Evolutionary conservation across 2,888 invertebrate genomes (phyloP).

Genomic region (Anthophora plumipes): DNA sequence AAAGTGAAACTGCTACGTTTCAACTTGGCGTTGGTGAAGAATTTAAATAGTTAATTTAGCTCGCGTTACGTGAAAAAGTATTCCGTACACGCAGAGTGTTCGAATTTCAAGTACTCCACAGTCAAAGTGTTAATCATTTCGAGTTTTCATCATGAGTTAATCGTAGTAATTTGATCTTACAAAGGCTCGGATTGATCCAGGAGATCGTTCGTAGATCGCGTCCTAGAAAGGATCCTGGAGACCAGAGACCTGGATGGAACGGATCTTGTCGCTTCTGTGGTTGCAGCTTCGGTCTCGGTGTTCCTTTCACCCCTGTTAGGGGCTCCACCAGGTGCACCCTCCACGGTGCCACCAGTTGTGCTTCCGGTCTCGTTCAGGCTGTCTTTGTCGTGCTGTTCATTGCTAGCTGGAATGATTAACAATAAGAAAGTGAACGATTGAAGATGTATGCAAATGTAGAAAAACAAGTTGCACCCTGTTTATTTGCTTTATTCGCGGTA

Average conservation of each 20-base stretch:
- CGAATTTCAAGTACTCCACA: too few species aligned
- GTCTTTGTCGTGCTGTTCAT: conserved; percentile 85
- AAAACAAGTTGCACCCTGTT: neutral
- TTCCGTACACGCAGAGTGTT: too few species aligned
- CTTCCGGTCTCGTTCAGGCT: conserved; percentile 85
- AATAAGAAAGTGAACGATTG: too few species aligned
- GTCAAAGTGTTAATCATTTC: too few species aligned
- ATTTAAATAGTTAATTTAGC: too few species aligned
- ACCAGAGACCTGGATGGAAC: conserved; percentile 79
- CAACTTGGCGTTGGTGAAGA: too few species aligned
- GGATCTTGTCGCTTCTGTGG: conserved; percentile 55
- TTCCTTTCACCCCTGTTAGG: conserved; percentile 75
- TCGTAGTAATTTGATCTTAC: too few species aligned
- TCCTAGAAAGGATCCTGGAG: conserved; percentile 80
- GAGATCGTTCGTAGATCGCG: conserved; percentile 80
- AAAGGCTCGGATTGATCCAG: conserved; percentile 84
- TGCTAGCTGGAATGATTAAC: conserved; percentile 80
- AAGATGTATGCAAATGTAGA: neutral
- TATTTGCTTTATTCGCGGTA: too few species aligned
- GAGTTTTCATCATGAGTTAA: too few species aligned
- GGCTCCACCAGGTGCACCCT: conserved; percentile 77
- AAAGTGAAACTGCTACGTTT: too few species aligned
- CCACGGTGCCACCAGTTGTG: conserved; percentile 81
- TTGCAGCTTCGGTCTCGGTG: conserved; percentile 52
- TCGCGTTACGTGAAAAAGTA: too few species aligned